Percentiles rank a stretch among this genome's conserved stretches.
Conservation (phyloP, 2,797 vertebrate genomes). For the Peromyscus attwateri region DNA sequence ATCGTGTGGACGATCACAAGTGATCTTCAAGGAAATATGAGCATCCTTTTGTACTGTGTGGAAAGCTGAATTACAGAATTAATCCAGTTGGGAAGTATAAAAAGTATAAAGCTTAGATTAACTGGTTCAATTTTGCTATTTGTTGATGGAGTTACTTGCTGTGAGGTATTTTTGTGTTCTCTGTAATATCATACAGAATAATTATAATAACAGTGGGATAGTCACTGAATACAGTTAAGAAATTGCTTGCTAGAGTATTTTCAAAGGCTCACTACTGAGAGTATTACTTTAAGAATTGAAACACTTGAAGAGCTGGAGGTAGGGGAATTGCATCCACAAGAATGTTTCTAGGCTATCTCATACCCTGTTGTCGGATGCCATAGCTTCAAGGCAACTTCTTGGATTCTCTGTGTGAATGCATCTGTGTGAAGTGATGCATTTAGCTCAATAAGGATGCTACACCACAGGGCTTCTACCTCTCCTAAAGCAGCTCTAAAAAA, state of each 20-base stretch:
- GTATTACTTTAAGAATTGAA: background rate
- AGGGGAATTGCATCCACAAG: background rate
- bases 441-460: background rate
- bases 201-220: slow-evolving; percentile 15
- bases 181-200: background rate
- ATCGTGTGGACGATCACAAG: background rate
- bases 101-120: background rate
- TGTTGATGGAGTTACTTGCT: background rate
- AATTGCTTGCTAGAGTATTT: background rate
- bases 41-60: background rate
- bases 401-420: background rate
- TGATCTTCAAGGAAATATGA: background rate
- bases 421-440: background rate
- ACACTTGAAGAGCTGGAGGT: background rate
- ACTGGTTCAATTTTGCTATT: background rate
- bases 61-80: background rate
- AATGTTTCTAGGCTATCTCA: background rate
- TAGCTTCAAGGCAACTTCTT: no score
- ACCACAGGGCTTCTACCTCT: background rate
- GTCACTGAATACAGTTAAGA: background rate
- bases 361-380: rapidly evolving
- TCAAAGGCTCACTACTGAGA: background rate
- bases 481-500: background rate
- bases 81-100: background rate
- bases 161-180: background rate